Evolutionary conservation across 2,797 vertebrate genomes (phyloP).

Genomic region (Natrix natrix): DNA sequence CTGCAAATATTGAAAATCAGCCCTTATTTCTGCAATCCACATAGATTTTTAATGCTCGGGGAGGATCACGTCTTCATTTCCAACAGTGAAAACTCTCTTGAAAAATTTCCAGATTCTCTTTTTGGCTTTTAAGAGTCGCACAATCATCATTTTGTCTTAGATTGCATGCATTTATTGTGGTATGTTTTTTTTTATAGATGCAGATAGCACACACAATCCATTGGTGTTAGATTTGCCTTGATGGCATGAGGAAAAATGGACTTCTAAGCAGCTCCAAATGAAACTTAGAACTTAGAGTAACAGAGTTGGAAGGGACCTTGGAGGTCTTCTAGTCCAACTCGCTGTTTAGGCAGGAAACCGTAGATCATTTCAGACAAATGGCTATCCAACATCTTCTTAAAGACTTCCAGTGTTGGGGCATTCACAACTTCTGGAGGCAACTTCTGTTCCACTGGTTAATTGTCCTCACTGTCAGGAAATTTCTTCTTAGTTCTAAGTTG

Average conservation of each 20-base stretch:
- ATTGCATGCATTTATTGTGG: neutral
- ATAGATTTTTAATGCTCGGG: neutral
- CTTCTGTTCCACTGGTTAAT: too few species aligned
- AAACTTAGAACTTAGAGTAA: neutral
- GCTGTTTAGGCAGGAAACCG: too few species aligned
- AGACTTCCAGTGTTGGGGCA: too few species aligned
- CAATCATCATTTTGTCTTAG: fast-evolving
- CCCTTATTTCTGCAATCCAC: neutral
- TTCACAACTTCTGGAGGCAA: too few species aligned
- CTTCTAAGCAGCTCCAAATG: neutral
- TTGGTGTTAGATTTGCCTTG: neutral
- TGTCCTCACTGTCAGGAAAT: too few species aligned
- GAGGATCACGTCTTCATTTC: neutral
- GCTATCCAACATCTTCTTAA: too few species aligned
- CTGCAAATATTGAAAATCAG: neutral
- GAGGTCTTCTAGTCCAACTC: too few species aligned
- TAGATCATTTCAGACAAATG: too few species aligned
- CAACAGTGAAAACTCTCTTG: neutral
- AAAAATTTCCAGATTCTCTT: neutral
- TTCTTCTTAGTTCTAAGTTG: too few species aligned
- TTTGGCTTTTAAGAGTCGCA: neutral
- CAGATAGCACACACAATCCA: neutral
- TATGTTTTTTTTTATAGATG: neutral
- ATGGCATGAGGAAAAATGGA: neutral
- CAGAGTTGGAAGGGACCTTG: too few species aligned